Base-by-base conservation (phyloP, 1,140 invertebrate genomes). In the Sminthurides bifidus region DNA sequence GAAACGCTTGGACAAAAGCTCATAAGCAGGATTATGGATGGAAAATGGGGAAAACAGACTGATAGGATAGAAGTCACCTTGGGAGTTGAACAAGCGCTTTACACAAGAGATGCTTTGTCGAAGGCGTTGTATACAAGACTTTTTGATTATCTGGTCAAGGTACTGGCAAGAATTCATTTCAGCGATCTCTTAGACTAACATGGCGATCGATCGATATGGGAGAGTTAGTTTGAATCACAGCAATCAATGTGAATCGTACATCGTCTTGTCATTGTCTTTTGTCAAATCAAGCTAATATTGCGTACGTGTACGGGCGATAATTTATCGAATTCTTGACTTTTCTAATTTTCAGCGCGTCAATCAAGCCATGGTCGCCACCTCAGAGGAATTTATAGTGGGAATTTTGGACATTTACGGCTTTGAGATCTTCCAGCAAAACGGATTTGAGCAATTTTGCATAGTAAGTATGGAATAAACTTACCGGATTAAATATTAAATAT, bases 381-480 rank as follows among this genome's bases (percentile, higher is more conserved):
- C 66, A 10, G 70, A 73, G 30, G 74, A 73, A 14, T 70, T 76
- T 27, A 73, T 74, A 57, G 71, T 80, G 43, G 80, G 80, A 23
- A 80, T 82, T 64, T 64, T 82, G 52, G 80, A 81, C 64, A 81
- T 81, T 65, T 81, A 82, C 66, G 80, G 80, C 2, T 81, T 81
- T 68, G 80, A 81, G 68, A 80, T 82, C 46, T 82, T 82, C 64
- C 69, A 74, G 37, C 72, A 74, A 64, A 81, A 81, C 68, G 81
- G 85, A 50, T 91, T 91, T 72, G 86, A 90, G 68, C 82, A 87
- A 65, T 76, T 76, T 64, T 77, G 76, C 64, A 77, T 77, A 21
- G 30, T 56, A 40, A 49, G 46, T n/a, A n/a, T n/a, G n/a, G n/a
- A n/a, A n/a, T n/a, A n/a, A n/a, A n/a, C n/a, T n/a, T n/a, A n/a